Evolutionary conservation across 2,797 vertebrate genomes (phyloP), one percentile per base, ranked within the genome.

Genomic region (Okamejei kenojei): DNA sequence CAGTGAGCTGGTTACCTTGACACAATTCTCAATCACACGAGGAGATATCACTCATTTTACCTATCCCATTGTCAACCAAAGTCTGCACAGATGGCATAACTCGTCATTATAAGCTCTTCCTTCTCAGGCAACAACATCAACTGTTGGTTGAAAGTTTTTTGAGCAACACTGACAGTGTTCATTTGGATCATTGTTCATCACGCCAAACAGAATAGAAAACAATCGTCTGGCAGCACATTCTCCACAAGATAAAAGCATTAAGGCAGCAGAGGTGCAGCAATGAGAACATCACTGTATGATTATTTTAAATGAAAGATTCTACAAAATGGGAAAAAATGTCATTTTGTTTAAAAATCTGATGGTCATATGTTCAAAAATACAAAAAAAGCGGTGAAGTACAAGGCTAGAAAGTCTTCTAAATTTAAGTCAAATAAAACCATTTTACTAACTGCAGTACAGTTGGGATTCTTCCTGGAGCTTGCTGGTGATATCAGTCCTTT

Each of bases 401-500:
- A 7, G 68, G 7, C n/a, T 3, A 68, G n/a, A 7, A 21, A 65
- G 21, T 3, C 17, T 35, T 68, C 0, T 1, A 86, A 65, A 88
- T 61, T 86, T 63, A 63, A 88, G 6, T 86, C 23, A 65, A 73
- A 32, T 86, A 1, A 84, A 84, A 0, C 19, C 8, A 32, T 92
- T 45, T 45, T 76, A 92, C 71, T 92, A 76, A 92, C 90, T 54
- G 90, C 26, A 29, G 15, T 23, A 45, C 35, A 38, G 19, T 26
- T 71, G 63, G 74, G 90, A 73, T 92, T 92, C 38, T 73, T 92
- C 23, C 90, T 71, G 13, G 38, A 73, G 73, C 71, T 91, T 38
- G 84, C 86, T 90, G 90, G 71, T 45, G 90, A 92, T 76, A 58
- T 76, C 35, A 92, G 71, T 15, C 71, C 71, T 54, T 92, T 92